A percentile compares a stretch with the other conserved stretches of the same genome.
phyloP scores from a whole-genome alignment of 2,113 vertebrate species.

The Colius striatus region DNA sequence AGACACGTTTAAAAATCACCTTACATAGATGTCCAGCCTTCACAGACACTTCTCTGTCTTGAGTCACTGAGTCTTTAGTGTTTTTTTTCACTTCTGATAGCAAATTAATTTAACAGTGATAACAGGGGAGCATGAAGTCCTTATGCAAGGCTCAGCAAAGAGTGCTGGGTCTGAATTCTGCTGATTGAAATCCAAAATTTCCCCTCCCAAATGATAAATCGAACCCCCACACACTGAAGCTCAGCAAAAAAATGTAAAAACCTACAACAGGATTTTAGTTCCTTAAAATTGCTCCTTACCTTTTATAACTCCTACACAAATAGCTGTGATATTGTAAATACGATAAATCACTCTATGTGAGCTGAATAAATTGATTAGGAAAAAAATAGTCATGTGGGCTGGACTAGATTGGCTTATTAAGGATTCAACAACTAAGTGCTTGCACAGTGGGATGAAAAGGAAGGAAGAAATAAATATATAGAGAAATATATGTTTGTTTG shows the following conservation, averaged over 20 bases:
- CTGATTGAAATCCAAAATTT: slow-evolving; percentile 19
- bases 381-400: slow-evolving; percentile 69
- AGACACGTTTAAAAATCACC: background rate
- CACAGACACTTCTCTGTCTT: background rate
- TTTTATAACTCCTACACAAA: slow-evolving; percentile 59
- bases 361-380: slow-evolving; percentile 73
- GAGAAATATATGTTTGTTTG: slow-evolving; percentile 3
- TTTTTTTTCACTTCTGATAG: background rate
- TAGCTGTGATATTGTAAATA: slow-evolving; percentile 75
- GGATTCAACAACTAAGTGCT: slow-evolving; percentile 69
- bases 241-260: slow-evolving; percentile 20
- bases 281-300: slow-evolving; percentile 49
- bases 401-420: slow-evolving; percentile 66
- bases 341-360: slow-evolving; percentile 61
- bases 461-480: slow-evolving; percentile 34
- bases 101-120: background rate
- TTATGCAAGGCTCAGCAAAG: background rate
- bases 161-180: slow-evolving; percentile 19
- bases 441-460: slow-evolving; percentile 40
- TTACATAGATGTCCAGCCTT: background rate
- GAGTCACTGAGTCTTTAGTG: background rate
- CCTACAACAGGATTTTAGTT: slow-evolving; percentile 30
- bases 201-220: background rate
- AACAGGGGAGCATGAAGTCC: background rate
- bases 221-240: background rate